These are phyloP conservation scores for Sphaerophoria rueppellii DNA, from an alignment of 2,888 invertebrate genomes.

Conservation along the genomic window DNA sequence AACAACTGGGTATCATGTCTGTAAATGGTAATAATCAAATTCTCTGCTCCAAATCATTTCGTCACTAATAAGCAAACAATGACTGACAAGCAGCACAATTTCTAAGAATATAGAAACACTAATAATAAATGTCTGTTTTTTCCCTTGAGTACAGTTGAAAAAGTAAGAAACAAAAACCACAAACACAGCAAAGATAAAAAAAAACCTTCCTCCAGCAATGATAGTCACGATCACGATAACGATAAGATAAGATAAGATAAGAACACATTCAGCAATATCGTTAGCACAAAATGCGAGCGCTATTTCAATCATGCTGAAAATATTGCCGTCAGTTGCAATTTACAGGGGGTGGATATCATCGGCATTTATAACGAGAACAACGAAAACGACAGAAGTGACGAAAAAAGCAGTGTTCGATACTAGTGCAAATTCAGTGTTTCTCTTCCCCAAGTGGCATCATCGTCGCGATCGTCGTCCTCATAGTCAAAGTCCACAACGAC, in stretches of 20 bases:
- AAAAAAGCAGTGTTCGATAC: constrained; percentile 1
- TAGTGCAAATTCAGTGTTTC: constrained; percentile 19
- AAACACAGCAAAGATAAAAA: constrained; percentile 25
- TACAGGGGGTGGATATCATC: constrained; percentile 61
- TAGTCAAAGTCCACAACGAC: not conserved
- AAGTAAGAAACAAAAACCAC: not conserved
- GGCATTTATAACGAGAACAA: not conserved
- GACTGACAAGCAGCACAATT: constrained; percentile 33
- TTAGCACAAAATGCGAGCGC: constrained; percentile 19
- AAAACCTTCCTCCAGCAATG: constrained; percentile 46
- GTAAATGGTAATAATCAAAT: constrained; percentile 3
- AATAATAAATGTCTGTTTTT: constrained; percentile 13
- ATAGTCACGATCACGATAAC: constrained; percentile 64
- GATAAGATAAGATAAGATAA: constrained; percentile 69
- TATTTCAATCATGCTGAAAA: constrained; percentile 63
- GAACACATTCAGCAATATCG: constrained; percentile 44
- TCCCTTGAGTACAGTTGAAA: constrained; percentile 8
- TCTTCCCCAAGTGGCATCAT: constrained; percentile 45
- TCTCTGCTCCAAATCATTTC: not conserved
- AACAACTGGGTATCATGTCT: not conserved
- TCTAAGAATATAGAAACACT: constrained; percentile 40
- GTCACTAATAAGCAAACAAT: constrained; percentile 9
- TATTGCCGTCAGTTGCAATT: constrained; percentile 49
- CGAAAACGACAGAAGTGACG: not conserved
- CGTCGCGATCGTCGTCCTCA: constrained; percentile 3